These are phyloP conservation scores for Sphinx pinastri DNA, from an alignment of 2,888 invertebrate genomes.

Conservation along the genomic window DNA sequence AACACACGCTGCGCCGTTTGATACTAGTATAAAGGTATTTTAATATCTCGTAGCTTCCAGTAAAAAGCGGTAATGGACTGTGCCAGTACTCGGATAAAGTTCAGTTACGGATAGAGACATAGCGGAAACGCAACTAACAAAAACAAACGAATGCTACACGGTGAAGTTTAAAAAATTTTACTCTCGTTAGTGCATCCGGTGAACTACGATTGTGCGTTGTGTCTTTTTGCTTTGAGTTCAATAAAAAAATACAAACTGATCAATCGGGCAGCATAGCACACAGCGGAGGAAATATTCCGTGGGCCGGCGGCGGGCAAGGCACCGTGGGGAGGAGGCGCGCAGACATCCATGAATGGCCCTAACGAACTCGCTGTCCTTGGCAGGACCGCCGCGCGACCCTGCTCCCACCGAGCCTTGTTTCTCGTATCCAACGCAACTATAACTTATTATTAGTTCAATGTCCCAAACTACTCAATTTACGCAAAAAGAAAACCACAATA, in stretches of 20 bases:
- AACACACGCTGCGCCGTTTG: slow-evolving; percentile 1
- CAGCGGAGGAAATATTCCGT: slow-evolving; percentile 75
- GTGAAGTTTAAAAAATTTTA: slow-evolving; percentile 69
- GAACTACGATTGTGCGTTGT: slow-evolving; percentile 74
- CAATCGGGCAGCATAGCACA: slow-evolving; percentile 72
- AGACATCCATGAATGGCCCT: slow-evolving; percentile 82
- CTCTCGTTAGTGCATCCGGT: slow-evolving; percentile 83
- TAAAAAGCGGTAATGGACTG: slow-evolving; percentile 14
- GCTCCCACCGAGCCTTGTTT: slow-evolving; percentile 36
- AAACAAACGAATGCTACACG: slow-evolving; percentile 68
- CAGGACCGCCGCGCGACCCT: slow-evolving; percentile 52
- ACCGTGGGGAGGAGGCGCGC: slow-evolving; percentile 63
- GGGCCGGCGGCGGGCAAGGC: slow-evolving; percentile 47
- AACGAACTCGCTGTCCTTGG: slow-evolving; percentile 82
- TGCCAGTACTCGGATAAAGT: slow-evolving; percentile 29
- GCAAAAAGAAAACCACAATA: neutral
- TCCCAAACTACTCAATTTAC: neutral
- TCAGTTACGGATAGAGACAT: slow-evolving; percentile 58
- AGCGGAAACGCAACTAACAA: slow-evolving; percentile 70
- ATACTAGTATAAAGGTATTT: slow-evolving; percentile 24
- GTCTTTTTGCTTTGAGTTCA: slow-evolving; percentile 67
- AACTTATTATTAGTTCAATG: slow-evolving; percentile 21
- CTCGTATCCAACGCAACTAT: slow-evolving; percentile 28
- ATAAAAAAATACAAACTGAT: slow-evolving; percentile 72
- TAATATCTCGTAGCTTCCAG: slow-evolving; percentile 40